A percentile compares a stretch with the other conserved stretches of the same genome.
Evolutionary conservation across 30 jellyfish, hydroid and myxozoan species (phyloP).

Genomic region (Aurelia sp.): DNA sequence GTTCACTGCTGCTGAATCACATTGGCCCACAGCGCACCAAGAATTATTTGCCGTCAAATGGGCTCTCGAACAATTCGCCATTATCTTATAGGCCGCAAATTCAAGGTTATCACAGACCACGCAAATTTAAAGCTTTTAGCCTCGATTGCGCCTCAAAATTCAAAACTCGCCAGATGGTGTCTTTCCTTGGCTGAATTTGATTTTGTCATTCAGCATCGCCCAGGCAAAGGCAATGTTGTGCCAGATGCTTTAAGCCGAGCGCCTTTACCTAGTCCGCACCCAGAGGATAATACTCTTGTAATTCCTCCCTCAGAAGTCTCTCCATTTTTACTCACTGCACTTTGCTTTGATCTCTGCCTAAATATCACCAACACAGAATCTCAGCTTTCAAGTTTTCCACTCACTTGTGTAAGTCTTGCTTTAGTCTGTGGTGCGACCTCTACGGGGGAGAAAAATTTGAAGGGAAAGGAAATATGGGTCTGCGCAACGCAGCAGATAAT

Average conservation of each 20-base stretch:
- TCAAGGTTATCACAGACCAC: constrained; percentile 38
- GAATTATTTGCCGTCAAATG: constrained; percentile 48
- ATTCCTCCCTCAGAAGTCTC: not conserved
- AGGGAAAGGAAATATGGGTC: not conserved
- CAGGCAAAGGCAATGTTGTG: constrained; percentile 45
- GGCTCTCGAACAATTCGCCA: constrained; percentile 51
- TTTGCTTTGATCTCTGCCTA: not conserved
- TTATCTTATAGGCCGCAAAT: constrained; percentile 36
- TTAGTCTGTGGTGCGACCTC: no score
- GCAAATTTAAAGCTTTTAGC: constrained; percentile 45
- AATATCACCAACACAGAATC: not conserved
- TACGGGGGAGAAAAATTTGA: no score
- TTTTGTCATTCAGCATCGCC: constrained; percentile 34
- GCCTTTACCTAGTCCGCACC: constrained; percentile 16
- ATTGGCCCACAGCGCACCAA: constrained; percentile 35
- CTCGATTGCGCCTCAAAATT: constrained; percentile 34
- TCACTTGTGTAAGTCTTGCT: not conserved
- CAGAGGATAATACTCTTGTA: constrained; percentile 11
- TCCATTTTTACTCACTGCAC: not conserved
- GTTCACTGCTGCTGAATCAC: constrained; percentile 16
- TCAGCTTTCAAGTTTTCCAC: constrained; percentile 1
- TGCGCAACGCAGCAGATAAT: constrained; percentile 2
- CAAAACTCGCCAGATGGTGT: constrained; percentile 49
- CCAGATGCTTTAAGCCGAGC: constrained; percentile 47
- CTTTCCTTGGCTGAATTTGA: constrained; percentile 52